Conservation (phyloP, 2,113 vertebrate species). For the Prochilodus magdalenae region DNA sequence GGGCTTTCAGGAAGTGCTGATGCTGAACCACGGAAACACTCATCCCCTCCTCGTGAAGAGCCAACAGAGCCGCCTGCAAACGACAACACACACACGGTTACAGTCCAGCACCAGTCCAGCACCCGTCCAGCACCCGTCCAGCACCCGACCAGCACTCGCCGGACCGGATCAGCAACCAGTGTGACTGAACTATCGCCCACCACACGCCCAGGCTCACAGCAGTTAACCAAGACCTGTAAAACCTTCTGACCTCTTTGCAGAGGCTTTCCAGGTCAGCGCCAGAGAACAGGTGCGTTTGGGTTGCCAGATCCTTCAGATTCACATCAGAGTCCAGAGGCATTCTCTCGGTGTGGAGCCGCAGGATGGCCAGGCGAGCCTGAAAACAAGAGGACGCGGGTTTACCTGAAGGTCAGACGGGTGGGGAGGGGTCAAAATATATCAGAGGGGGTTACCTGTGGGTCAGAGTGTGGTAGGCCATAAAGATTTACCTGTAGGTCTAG, state of each 20-base stretch:
- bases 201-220: background rate
- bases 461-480: too few species aligned
- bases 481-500: background rate
- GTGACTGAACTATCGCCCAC: too few species aligned
- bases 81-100: conserved; percentile 2
- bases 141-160: too few species aligned
- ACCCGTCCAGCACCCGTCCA: too few species aligned
- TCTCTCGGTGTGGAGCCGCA: conserved; percentile 81
- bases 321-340: conserved; percentile 83
- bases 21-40: conserved; percentile 80
- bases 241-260: conserved; percentile 88
- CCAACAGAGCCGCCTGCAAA: conserved; percentile 88
- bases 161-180: background rate
- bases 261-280: conserved; percentile 93
- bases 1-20: conserved; percentile 78
- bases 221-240: background rate
- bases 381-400: background rate
- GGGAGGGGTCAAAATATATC: background rate
- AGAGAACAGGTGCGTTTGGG: conserved; percentile 82
- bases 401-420: too few species aligned
- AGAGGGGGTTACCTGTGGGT: background rate
- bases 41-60: conserved; percentile 85
- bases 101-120: background rate
- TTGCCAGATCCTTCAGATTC: conserved; percentile 80
- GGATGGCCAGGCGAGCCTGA: conserved; percentile 86